These are phyloP conservation scores for Athalia rosae DNA, from an alignment of 2,888 invertebrate genomes.

Conservation along the genomic window DNA sequence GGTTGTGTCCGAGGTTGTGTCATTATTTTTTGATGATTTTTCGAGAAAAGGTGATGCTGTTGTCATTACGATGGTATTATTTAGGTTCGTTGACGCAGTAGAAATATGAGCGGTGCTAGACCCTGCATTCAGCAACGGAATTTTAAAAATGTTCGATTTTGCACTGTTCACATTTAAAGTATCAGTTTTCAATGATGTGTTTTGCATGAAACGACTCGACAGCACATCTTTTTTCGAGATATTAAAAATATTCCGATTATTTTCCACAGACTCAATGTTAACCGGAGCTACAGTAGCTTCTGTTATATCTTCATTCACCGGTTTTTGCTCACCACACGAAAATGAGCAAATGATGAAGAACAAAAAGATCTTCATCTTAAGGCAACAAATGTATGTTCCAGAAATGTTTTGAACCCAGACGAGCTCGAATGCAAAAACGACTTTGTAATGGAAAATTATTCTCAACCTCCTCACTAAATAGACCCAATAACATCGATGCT, in stretches of 20 bases:
- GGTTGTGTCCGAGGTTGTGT: neutral
- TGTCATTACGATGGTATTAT: neutral
- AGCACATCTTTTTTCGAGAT: neutral
- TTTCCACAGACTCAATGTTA: neutral
- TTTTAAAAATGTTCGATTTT: slow-evolving; percentile 20
- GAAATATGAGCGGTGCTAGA: neutral
- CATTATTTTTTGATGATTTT: neutral
- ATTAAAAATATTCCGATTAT: neutral
- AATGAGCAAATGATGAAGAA: slow-evolving; percentile 9
- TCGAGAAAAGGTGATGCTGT: neutral
- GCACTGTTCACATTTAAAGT: neutral
- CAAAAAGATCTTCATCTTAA: slow-evolving; percentile 28
- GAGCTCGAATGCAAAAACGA: neutral
- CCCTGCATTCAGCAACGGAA: slow-evolving; percentile 2
- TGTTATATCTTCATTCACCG: neutral
- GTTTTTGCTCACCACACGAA: slow-evolving; percentile 36
- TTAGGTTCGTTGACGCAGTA: neutral
- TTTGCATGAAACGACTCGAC: slow-evolving; percentile 2
- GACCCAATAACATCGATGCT: slow-evolving; percentile 21
- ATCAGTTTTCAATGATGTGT: neutral
- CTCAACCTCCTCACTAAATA: slow-evolving; percentile 26
- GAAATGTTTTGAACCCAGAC: neutral
- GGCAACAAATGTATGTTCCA: neutral
- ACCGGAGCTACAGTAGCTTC: neutral
- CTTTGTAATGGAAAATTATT: slow-evolving; percentile 14